Evolutionary conservation across 1,140 invertebrate genomes (phyloP).

Genomic region (Proctacanthus coquilletti): DNA sequence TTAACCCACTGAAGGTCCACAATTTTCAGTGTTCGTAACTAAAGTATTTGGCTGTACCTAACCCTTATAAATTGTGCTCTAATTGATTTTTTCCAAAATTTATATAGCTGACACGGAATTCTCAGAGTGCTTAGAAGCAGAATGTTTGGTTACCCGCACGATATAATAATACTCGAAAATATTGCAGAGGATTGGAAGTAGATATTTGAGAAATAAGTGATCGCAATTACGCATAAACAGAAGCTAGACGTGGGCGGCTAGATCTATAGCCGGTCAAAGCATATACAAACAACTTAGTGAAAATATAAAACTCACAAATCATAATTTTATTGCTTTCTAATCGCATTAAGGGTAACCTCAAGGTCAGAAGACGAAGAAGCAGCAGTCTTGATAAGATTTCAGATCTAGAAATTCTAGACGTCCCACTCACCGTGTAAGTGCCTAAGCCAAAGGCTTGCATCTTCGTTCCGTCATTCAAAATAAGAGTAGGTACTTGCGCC

Average conservation of each 20-base stretch:
- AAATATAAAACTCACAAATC: neutral
- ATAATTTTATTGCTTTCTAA: neutral
- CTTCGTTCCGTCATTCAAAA: slow-evolving; percentile 44
- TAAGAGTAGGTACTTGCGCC: slow-evolving; percentile 20
- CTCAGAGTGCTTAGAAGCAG: too few relatives aligned
- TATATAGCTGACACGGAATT: too few relatives aligned
- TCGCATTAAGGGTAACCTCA: too few relatives aligned
- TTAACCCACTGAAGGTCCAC: too few relatives aligned
- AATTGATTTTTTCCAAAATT: too few relatives aligned
- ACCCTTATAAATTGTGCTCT: too few relatives aligned
- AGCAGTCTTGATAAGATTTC: neutral
- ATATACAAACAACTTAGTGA: neutral
- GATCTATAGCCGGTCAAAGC: neutral
- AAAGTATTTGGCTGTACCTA: too few relatives aligned
- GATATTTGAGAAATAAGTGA: neutral
- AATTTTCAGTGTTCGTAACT: too few relatives aligned
- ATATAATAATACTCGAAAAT: neutral
- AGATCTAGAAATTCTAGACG: too few relatives aligned
- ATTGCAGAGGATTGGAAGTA: neutral
- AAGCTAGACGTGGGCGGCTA: neutral
- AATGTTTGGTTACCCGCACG: too few relatives aligned
- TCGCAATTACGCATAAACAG: neutral
- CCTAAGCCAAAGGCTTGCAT: slow-evolving; percentile 58
- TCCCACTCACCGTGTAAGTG: slow-evolving; percentile 51
- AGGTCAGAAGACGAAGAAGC: neutral